A percentile compares a stretch with the other conserved stretches of the same genome.
These are phyloP conservation scores for Campoletis sonorensis DNA, from an alignment of 1,140 invertebrate species.

Conservation along the genomic window DNA sequence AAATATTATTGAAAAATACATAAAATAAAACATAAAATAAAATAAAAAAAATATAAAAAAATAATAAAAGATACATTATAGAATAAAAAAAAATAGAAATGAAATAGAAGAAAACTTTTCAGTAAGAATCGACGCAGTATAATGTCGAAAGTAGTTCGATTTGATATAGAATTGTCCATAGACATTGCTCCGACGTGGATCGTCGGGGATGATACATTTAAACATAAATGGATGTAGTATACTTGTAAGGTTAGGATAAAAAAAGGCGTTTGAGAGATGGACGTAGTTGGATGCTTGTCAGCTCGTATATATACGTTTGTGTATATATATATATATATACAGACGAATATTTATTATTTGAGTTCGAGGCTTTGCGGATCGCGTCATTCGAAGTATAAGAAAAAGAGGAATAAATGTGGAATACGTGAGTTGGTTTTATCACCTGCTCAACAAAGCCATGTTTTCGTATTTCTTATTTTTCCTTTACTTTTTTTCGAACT, in stretches of 20 bases:
- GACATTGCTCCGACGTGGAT: neutral
- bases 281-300: neutral
- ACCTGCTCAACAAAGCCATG: constrained; percentile 16
- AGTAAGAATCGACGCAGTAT: too few relatives aligned
- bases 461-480: neutral
- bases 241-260: neutral
- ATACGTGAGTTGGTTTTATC: neutral
- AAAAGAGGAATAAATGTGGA: neutral
- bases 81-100: neutral
- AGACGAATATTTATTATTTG: neutral
- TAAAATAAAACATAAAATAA: too few relatives aligned
- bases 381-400: neutral
- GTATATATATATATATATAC: neutral
- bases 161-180: neutral
- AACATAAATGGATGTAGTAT: too few relatives aligned
- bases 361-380: neutral
- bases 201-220: neutral
- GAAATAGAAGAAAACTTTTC: too few relatives aligned
- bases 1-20: too few relatives aligned
- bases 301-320: neutral
- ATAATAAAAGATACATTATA: too few relatives aligned
- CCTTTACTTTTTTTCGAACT: neutral
- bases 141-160: neutral
- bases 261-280: neutral
- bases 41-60: too few relatives aligned